Conservation (phyloP, 2,113 vertebrate species). For the Collichthys lucidus region DNA sequence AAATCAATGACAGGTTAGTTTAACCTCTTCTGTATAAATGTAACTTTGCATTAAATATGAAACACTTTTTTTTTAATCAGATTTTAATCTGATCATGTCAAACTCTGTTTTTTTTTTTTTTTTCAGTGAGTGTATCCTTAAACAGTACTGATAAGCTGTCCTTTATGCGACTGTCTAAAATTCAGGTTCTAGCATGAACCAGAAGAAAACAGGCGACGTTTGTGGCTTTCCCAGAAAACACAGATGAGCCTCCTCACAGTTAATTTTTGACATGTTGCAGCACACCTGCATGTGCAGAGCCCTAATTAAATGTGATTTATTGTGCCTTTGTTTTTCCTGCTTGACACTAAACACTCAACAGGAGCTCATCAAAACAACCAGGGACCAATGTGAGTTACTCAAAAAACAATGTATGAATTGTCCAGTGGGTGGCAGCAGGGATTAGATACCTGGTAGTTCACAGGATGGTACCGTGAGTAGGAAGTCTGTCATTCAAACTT, state of each 20-base stretch:
- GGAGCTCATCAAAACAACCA: not conserved
- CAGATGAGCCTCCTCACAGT: too few species aligned
- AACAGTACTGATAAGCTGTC: too few species aligned
- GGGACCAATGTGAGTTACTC: not conserved
- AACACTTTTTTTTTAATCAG: not conserved
- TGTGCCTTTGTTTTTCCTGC: not conserved
- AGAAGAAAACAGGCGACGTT: too few species aligned
- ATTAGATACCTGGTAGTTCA: not conserved
- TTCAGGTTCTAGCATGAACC: too few species aligned
- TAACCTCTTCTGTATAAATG: not conserved
- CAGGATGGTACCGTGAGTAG: too few species aligned
- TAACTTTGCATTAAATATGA: not conserved
- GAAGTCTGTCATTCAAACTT: not conserved
- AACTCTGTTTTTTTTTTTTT: too few species aligned
- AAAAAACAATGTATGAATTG: not conserved
- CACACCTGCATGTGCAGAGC: not conserved
- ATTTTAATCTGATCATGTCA: not conserved
- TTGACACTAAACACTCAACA: not conserved
- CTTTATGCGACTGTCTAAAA: too few species aligned
- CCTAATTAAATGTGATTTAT: not conserved
- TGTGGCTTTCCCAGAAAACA: too few species aligned
- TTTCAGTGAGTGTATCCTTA: too few species aligned
- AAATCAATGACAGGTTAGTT: not conserved
- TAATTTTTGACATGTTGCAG: not conserved
- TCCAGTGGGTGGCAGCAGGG: constrained; percentile 47